phyloP scores from a whole-genome alignment of 2,797 vertebrate genomes.

The Gymnoscopelus braueri region DNA sequence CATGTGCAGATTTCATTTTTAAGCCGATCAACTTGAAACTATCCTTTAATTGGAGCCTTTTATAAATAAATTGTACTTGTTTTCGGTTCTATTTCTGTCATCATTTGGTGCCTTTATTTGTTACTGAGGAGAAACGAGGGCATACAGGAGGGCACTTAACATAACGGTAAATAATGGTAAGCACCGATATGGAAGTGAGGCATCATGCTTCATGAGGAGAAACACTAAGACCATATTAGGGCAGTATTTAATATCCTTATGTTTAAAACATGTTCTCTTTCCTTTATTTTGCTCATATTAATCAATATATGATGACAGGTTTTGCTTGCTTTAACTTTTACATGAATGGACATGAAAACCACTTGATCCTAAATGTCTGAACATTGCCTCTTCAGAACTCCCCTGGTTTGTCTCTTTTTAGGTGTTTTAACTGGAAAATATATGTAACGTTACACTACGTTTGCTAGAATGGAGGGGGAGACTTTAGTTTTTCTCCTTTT shows the following conservation, averaged over 20 bases:
- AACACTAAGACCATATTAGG: slow-evolving; percentile 83
- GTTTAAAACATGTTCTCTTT: slow-evolving; percentile 69
- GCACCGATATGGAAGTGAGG: slow-evolving; percentile 77
- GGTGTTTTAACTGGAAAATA: no score
- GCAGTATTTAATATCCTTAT: slow-evolving; percentile 67
- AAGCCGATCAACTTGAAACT: slow-evolving; percentile 64
- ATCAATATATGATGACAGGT: slow-evolving; percentile 67
- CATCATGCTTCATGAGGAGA: slow-evolving; percentile 71
- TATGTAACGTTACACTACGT: no score
- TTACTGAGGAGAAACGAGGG: slow-evolving; percentile 64
- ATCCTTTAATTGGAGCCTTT: slow-evolving; percentile 75
- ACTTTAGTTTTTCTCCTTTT: slow-evolving; percentile 80
- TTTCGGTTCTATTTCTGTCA: slow-evolving; percentile 82
- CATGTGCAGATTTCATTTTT: slow-evolving; percentile 58
- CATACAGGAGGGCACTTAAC: slow-evolving; percentile 52
- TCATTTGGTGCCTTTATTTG: slow-evolving; percentile 84
- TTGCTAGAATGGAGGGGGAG: no score
- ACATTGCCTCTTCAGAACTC: slow-evolving; percentile 32
- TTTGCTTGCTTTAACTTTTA: slow-evolving; percentile 77
- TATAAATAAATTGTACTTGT: slow-evolving; percentile 83
- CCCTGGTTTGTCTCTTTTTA: slow-evolving; percentile 76
- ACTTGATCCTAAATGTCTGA: slow-evolving; percentile 57
- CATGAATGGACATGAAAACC: slow-evolving; percentile 56
- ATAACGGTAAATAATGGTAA: slow-evolving; percentile 74
- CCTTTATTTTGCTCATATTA: slow-evolving; percentile 68